Evolutionary conservation across 64 coral and sea anemone genomes (phyloP), one percentile per base, ranked within the genome.

Genomic region (Catalaphyllia jardinei): DNA sequence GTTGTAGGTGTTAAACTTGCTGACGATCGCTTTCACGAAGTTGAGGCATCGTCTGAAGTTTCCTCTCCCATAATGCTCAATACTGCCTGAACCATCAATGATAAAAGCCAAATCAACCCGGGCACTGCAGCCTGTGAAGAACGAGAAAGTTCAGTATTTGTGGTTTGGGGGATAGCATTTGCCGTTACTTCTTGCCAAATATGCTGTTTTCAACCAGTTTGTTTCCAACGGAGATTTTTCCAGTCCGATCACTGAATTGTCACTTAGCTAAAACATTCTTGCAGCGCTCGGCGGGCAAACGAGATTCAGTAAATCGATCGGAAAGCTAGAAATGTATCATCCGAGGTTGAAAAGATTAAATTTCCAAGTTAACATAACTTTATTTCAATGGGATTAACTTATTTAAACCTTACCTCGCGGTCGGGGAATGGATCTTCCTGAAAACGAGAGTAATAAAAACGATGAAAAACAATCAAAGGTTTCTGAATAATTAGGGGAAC

Each of bases 31-130:
- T 71, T 54, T 81, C 17, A 93, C 79, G 46, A 93, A 93, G 87
- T 84, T 93, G 20, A 93, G 72, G 27, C 74, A 63, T 59, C 87
- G 87, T 39, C 67, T 62, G 78, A 93, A 93, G 77, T 93, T 93
- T 39, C 87, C 79, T 16, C 55, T 80, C 20, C 92, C 92, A n/a
- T 81, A 93, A 4, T 19, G 11, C 78, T 83, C 86, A 67, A 93
- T 93, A n/a, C 92, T 93, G 57, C 92, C 87, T 50, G 92, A 93
- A 9, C 92, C 92, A 71, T 93, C 92, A 24, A 93, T 93, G 27
- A 93, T 29, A 78, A 93, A 93, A 24, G 87, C 92, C 57, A 93
- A 64, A 27, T 93, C 92, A 10, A 93, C 71, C 4, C 27, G 80
- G 19, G 93, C 88, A 72, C 84, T 65, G 88, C 93, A 94, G 3